Evolutionary conservation across 2,888 invertebrate genomes (phyloP), one percentile per base, ranked within the genome.

Genomic region (Ditylenchus weischeri): DNA sequence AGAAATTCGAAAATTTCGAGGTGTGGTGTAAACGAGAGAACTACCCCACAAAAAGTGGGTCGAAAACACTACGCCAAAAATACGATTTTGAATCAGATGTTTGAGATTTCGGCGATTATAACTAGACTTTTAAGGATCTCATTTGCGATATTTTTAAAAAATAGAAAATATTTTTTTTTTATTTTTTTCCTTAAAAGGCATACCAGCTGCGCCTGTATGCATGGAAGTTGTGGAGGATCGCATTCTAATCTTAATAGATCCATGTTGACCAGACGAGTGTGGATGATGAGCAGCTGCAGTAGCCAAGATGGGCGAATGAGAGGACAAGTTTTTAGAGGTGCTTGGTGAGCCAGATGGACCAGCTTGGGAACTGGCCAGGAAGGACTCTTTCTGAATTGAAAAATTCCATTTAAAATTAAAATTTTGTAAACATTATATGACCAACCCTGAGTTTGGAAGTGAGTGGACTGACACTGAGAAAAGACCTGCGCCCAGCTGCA

Each of bases 381-480:
- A 38, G 36, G 59, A 19, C 19, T 23, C 59, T 21, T 43, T 59
- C 59, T 59, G 23, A 59, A 59, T 11, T 29, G 5, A 29, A n/a
- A 19, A 19, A 10, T 6, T 2, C 10, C 6, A 59, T 19, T 59
- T 59, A 15, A 13, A 21, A 29, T 13, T 11, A 59, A 15, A 11
- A 4, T 29, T 29, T 5, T 2, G 19, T 4, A 59, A 8, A 51
- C 51, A 51, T 13, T 15, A 54, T 15, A 54, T 13, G 11, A 11
- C 54, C 29, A 23, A 54, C 54, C 54, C 54, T 54, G 11, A 54
- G 54, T 29, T 54, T 54, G 23, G 59, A 36, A 2, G 64, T 64
- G 19, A 64, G 57, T 11, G 69, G 69, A 50, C 68, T 69, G 8
- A 69, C 49, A 38, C 57, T 70, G 11, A 69, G 47, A 51, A 69